Evolutionary conservation across 2,797 vertebrate genomes (phyloP), one percentile per base, ranked within the genome.

Genomic region (Anguilla obscura): DNA sequence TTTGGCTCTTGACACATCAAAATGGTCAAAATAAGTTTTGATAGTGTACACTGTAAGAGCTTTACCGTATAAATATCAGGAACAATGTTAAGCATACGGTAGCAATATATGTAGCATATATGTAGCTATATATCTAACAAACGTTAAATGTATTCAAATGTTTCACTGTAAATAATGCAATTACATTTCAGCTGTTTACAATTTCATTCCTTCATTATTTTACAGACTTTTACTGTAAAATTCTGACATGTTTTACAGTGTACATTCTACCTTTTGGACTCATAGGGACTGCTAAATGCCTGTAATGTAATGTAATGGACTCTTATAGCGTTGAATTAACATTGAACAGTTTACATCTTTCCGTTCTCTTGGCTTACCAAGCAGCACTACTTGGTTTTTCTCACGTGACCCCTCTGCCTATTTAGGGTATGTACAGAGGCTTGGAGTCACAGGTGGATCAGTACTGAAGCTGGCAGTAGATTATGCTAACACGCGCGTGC

Each of bases 401-500:
- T 60, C 82, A 85, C 82, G 90, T 89, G 76, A 88, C 87, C 9
- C 10, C 71, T 76, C 12, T 12, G 30, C 33, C 33, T 14, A 18
- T 76, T 76, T 36, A 5, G 30, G 66, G 63, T 84, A 66, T 86
- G 71, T 76, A 74, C 74, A 90, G 89, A 86, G 30, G 18, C 40
- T 33, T 85, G 86, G 48, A 85, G 86, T 88, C 86, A 88, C 86
- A 45, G 58, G 86, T 87, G 90, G 87, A 90, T 88, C 85, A 71
- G 86, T 52, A 8, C 24, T 30, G 27, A 54, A 24, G 86, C 69
- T 79, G 52, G 56, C 85, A 0, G 48, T 60, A 91, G 92, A 94
- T 94, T 93, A 94, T 90, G 92, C 91, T 91, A 93, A 94, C 85
- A 1, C 88, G 85, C 90, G 90, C 88, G 30, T 48, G 86, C 86